Percentiles rank a stretch among this genome's conserved stretches.
Conservation (phyloP, 1,140 invertebrate species). For the Littorina saxatilis region DNA sequence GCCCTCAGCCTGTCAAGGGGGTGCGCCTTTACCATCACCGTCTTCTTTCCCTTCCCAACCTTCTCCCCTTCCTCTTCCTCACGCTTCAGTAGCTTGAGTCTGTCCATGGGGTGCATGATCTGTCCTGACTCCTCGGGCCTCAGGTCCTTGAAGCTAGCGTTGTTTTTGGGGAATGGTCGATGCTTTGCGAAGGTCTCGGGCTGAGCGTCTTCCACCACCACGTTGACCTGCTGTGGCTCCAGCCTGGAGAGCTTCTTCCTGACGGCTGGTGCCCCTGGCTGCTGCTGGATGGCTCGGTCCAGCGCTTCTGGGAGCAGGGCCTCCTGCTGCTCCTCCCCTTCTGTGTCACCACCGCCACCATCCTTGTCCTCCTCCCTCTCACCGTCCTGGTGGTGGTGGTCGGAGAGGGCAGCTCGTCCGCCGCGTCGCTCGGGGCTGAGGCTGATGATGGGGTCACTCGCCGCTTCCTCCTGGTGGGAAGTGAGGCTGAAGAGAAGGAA, state of each 20-base stretch:
- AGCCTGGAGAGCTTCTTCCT: neutral
- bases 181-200: conserved; percentile 5
- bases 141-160: neutral
- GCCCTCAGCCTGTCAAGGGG: too few species aligned
- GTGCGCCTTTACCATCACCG: neutral
- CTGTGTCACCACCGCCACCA: neutral
- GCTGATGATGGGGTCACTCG: neutral
- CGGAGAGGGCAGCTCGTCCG: too few species aligned
- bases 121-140: neutral
- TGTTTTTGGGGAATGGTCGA: too few species aligned
- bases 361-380: too few species aligned
- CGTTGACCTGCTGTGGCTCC: neutral
- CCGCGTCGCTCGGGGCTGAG: neutral
- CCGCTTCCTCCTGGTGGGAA: too few species aligned
- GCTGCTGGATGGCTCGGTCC: conserved; percentile 16
- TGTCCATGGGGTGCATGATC: neutral
- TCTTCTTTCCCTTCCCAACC: neutral
- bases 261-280: neutral
- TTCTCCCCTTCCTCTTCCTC: neutral
- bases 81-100: neutral
- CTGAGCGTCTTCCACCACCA: conserved; percentile 27
- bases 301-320: neutral
- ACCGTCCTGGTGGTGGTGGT: too few species aligned
- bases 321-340: too few species aligned
- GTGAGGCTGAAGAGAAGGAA: neutral